phyloP scores from a whole-genome alignment of 2,797 vertebrate genomes.

The Rhabdophis nuchalis region DNA sequence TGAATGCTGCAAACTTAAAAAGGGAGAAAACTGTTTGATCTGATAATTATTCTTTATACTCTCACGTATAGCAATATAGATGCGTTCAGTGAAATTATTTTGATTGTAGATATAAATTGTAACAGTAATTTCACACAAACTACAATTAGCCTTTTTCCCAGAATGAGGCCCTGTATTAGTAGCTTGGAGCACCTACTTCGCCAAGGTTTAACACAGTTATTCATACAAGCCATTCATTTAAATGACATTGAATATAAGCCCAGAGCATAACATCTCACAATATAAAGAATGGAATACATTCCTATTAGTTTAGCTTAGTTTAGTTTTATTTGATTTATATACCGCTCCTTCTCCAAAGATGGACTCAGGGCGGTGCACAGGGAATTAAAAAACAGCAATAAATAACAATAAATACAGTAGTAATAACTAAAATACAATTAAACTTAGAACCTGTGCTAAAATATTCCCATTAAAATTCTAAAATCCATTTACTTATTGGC shows the following conservation, averaged over 20 bases:
- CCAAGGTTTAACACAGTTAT: neutral
- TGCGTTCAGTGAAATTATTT: neutral
- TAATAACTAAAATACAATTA: too few species aligned
- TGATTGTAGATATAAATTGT: neutral
- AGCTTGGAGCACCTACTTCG: neutral
- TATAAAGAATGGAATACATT: neutral
- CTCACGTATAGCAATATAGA: fast-evolving
- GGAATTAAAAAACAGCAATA: too few species aligned
- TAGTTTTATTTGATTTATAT: too few species aligned
- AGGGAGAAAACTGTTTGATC: neutral
- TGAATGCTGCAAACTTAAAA: constrained; percentile 1
- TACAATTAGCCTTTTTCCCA: neutral
- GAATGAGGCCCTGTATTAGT: neutral
- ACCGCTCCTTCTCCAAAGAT: too few species aligned
- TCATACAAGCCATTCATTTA: neutral
- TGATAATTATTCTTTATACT: neutral
- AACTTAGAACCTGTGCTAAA: too few species aligned
- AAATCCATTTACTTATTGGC: too few species aligned
- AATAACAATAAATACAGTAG: too few species aligned
- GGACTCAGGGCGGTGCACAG: too few species aligned
- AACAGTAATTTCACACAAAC: fast-evolving
- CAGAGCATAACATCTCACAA: neutral
- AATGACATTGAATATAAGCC: constrained; percentile 14
- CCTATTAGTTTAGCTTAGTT: too few species aligned
- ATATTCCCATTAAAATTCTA: too few species aligned